Conservation (phyloP, 2,113 vertebrate genomes). For the Heliornis fulica region DNA sequence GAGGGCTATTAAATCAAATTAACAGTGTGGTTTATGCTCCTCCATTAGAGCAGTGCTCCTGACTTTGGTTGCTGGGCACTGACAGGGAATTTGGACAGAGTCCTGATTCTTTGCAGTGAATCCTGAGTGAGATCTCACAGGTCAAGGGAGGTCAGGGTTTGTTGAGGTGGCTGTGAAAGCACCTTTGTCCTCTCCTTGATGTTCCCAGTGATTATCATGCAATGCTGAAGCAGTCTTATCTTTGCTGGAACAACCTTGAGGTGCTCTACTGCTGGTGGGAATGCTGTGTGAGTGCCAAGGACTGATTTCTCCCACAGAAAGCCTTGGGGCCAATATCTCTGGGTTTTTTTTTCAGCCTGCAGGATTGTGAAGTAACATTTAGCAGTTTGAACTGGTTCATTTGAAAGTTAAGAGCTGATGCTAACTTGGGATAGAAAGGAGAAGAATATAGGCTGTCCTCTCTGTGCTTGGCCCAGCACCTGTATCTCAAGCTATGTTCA, state of each 20-base stretch:
- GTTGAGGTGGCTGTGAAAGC: background rate
- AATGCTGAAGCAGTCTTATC: background rate
- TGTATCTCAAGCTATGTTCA: background rate
- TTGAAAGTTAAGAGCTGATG: background rate
- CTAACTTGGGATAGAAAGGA: background rate
- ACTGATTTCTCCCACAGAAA: background rate
- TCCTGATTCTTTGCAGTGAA: background rate
- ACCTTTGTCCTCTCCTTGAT: background rate
- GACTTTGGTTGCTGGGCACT: background rate
- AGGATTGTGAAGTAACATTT: background rate
- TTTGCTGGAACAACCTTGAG: background rate
- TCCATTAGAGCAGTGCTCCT: background rate
- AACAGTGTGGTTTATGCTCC: background rate
- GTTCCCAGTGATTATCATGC: background rate
- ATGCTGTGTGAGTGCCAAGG: background rate
- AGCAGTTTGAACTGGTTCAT: background rate
- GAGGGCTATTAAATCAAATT: background rate
- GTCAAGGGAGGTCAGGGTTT: background rate
- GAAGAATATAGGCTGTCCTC: background rate
- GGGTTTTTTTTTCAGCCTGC: background rate
- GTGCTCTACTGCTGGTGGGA: background rate
- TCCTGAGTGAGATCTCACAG: background rate
- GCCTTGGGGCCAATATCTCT: background rate
- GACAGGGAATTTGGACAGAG: background rate
- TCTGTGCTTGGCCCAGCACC: rapidly evolving